A percentile compares a stretch with the other conserved stretches of the same genome.
Conservation (phyloP, 2,888 invertebrate species). For the Siphlonurus alternatus region DNA sequence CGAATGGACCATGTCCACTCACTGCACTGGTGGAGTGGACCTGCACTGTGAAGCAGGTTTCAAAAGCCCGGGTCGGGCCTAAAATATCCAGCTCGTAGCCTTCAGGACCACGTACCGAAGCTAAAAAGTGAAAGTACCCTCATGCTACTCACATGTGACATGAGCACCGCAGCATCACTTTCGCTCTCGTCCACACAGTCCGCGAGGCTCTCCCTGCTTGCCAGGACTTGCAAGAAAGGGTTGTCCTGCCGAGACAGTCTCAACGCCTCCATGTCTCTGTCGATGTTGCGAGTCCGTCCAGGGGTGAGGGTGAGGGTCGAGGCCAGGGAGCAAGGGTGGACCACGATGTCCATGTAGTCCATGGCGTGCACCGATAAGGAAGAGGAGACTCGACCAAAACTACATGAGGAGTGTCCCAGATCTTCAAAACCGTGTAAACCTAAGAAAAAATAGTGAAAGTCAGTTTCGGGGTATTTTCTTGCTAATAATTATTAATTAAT, state of each 20-base stretch:
- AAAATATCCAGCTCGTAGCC: too few species aligned
- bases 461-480: not conserved
- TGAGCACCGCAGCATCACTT: conserved; percentile 57
- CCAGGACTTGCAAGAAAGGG: conserved; percentile 65
- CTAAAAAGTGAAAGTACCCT: too few species aligned
- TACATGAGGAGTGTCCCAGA: not conserved
- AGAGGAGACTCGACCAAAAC: conserved; percentile 26
- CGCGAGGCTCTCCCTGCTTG: conserved; percentile 61
- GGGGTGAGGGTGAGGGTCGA: conserved; percentile 53
- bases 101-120: too few species aligned
- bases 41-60: too few species aligned
- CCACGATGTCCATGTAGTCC: conserved; percentile 19
- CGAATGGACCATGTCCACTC: too few species aligned
- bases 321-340: conserved; percentile 21
- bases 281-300: conserved; percentile 57
- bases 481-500: too few species aligned
- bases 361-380: conserved; percentile 29
- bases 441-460: too few species aligned
- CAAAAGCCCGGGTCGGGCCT: too few species aligned
- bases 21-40: too few species aligned
- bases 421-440: not conserved
- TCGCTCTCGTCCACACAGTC: conserved; percentile 57
- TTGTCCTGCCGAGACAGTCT: conserved; percentile 68
- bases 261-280: conserved; percentile 70
- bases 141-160: conserved; percentile 54